These are phyloP conservation scores for Podarcis raffonei DNA, from an alignment of 2,113 vertebrate genomes.

Conservation along the genomic window DNA sequence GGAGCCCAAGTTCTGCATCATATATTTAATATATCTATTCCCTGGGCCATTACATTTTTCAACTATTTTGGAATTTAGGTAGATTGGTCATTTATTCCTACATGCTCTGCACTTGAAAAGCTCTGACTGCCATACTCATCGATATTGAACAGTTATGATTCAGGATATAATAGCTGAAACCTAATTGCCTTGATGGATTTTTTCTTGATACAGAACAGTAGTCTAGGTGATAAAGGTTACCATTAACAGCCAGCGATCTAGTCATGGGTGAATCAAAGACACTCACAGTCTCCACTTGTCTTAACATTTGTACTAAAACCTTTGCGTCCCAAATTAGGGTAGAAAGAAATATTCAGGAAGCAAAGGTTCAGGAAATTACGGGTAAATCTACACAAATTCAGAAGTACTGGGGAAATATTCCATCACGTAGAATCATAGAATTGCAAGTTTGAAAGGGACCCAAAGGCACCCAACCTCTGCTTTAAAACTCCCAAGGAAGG, in stretches of 20 bases:
- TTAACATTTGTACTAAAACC: not conserved
- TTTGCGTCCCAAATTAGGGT: not conserved
- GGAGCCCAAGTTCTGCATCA: not conserved
- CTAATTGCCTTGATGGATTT: not conserved
- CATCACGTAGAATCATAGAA: not conserved
- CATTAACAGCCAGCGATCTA: not conserved
- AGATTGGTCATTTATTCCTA: not conserved
- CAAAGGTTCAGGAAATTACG: not conserved
- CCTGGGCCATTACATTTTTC: not conserved
- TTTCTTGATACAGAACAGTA: not conserved
- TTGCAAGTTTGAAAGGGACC: not conserved
- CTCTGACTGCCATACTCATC: not conserved
- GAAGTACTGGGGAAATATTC: not conserved
- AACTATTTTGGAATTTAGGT: not conserved
- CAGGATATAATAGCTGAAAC: not conserved
- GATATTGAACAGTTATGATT: not conserved
- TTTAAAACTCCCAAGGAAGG: too few species aligned
- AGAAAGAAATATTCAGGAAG: not conserved
- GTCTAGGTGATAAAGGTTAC: not conserved
- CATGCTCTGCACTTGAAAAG: not conserved
- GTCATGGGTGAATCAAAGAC: not conserved
- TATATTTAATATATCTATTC: slow-evolving; percentile 17
- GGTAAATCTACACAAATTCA: not conserved
- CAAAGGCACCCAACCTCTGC: too few species aligned
- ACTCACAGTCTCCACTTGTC: not conserved